Evolutionary conservation across 2,888 invertebrate species (phyloP), one percentile per base, ranked within the genome.

Genomic region (Apotomis turbidana): DNA sequence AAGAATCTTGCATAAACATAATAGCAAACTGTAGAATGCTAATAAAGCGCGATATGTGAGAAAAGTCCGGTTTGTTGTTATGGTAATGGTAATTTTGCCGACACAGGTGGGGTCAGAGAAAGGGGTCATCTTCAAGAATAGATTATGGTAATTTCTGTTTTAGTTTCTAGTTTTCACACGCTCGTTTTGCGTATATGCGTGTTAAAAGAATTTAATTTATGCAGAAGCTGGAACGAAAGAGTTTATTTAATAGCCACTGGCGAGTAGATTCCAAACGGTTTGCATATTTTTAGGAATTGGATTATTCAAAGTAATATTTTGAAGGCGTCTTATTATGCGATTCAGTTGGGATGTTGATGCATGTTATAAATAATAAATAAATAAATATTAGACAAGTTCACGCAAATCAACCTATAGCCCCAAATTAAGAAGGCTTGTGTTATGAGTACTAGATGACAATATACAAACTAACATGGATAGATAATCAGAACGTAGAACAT

Each of bases 101-200:
- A 77, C 81, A 86, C 91, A 92, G 92, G 91, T 92, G 90, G 79
- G 90, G 91, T 91, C 90, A 91, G 73, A 74, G 76, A 81, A 87
- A 86, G 84, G 89, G 90, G 89, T 89, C 86, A 85, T 83, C 82
- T 87, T 81, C 57, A 76, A 78, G 75, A 79, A 77, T 68, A 58
- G 70, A 44, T 64, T 68, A 76, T 77, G 75, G 78, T 79, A 75
- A 88, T 90, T 87, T 86, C 74, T 87, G 84, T 87, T 89, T 85
- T 83, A 85, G 81, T 90, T 87, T 76, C 78, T 78, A 79, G 80
- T 76, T 83, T 83, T 86, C 87, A 78, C 87, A 84, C 82, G 85
- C 76, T 75, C 78, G 74, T 54, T 68, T 68, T 68, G 60, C 68
- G 44, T 27, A 49, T 5, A 6, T 13, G 51, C 6, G 4, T 27